A percentile compares a stretch with the other conserved stretches of the same genome.
Evolutionary conservation across 2,888 invertebrate species (phyloP).

Genomic region (Chironomus riparius): DNA sequence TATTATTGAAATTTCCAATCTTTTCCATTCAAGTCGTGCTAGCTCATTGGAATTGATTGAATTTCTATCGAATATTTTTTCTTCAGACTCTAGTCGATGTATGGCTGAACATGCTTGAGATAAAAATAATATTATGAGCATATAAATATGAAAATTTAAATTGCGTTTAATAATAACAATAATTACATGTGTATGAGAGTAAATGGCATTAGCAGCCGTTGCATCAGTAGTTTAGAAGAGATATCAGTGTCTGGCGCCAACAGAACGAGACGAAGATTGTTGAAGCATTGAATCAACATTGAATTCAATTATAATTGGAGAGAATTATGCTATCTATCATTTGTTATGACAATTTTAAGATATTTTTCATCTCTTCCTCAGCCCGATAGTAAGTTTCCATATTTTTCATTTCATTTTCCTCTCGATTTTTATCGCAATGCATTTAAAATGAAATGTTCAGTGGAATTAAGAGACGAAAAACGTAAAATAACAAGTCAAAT

Average conservation of each 20-base stretch:
- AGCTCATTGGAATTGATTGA: background rate
- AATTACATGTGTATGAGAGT: background rate
- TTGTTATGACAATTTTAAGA: background rate
- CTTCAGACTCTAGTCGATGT: too few relatives aligned
- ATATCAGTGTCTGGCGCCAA: slow-evolving; percentile 14
- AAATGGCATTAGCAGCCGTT: background rate
- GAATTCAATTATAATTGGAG: slow-evolving; percentile 17
- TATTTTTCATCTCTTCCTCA: background rate
- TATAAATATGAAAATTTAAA: background rate
- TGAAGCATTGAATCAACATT: background rate
- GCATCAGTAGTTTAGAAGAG: background rate
- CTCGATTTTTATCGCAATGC: background rate
- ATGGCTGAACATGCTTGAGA: background rate
- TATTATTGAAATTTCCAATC: background rate
- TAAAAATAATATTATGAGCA: background rate
- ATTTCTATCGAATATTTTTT: background rate
- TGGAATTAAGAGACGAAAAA: background rate
- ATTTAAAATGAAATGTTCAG: background rate
- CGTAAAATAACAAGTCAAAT: background rate
- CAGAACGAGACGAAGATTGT: background rate
- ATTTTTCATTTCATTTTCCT: background rate
- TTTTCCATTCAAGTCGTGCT: background rate
- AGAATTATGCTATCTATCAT: slow-evolving; percentile 12
- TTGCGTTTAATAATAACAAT: background rate
- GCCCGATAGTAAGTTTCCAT: background rate